Base-by-base conservation (phyloP, 2,113 vertebrate species). In the cattle (Bos taurus) region DNA sequence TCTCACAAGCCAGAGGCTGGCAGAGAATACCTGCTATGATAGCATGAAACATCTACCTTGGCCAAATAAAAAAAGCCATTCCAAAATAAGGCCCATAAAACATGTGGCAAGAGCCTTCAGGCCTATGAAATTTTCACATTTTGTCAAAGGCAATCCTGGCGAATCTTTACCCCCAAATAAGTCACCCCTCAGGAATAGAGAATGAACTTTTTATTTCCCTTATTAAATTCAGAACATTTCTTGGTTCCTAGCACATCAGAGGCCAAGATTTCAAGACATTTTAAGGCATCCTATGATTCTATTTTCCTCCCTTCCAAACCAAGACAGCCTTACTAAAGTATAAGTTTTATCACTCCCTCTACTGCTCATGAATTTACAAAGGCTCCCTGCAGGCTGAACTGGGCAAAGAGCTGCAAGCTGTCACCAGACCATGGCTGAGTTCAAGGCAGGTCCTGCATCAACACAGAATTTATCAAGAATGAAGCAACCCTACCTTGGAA, bases 21-120 rank as follows among this genome's bases (percentile, higher is more conserved):
- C 59, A 78, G 82, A 36, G 60, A 97, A 85, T 19, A 78, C 64
- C 56, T 56, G 59, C 33, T 91, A 40, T 71, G 82, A 96, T n/a
- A 71, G 82, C 54, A 84, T 43, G 57, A 90, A 85, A 95, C 86
- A 90, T 52, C 48, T 92, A 56, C 43, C 30, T 36, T 33, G 40
- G 96, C 17, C 81, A 88, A 88, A 94, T 60, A 94, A 93, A 95
- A 96, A n/a, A 88, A 59, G 33, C 46, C 43, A n/a, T 30, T 92
- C 23, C 36, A 97, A 93, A 95, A 77, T 56, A 43, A 95, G 50
- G 67, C 30, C 40, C 56, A 50, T 62, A 88, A 83, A 94, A 94
- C 74, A 83, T 7, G 6, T 25, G 62, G 48, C 36, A 62, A 95
- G 71, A 95, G n/a, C 8, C 57, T 96, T 57, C 16, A 19, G 56